phyloP scores from a whole-genome alignment of 2,113 vertebrate genomes.

The Chitala chitala region DNA sequence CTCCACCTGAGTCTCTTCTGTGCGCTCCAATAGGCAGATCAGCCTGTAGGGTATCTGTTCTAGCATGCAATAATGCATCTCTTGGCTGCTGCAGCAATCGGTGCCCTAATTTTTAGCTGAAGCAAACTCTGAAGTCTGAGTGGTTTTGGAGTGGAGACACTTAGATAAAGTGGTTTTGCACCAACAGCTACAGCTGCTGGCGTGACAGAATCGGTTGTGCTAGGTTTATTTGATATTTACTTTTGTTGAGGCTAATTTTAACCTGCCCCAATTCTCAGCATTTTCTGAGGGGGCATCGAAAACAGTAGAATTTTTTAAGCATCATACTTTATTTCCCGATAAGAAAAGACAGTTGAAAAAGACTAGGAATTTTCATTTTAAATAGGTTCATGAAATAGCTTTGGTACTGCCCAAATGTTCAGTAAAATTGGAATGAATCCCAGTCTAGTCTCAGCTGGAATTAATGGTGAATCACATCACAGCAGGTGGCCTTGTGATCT shows the following conservation, averaged over 20 bases:
- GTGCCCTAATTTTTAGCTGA: not conserved
- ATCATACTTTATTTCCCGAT: no score
- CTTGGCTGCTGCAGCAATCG: not conserved
- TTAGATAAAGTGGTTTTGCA: not conserved
- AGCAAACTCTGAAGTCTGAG: not conserved
- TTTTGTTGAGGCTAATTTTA: not conserved
- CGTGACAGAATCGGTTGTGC: not conserved
- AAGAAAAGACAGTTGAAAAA: no score
- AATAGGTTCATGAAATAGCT: no score
- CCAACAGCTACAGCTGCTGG: not conserved
- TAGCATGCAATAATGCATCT: not conserved
- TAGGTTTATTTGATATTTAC: not conserved
- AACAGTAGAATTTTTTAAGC: no score
- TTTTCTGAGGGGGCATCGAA: not conserved
- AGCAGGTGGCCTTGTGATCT: no score
- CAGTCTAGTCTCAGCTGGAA: no score
- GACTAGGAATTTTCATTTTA: no score
- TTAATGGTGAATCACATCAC: no score
- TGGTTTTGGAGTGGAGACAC: not conserved
- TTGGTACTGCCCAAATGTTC: no score
- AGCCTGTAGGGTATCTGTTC: constrained; percentile 2
- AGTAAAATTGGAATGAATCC: no score
- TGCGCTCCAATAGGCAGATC: not conserved
- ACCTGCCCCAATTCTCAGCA: not conserved
- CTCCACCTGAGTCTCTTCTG: not conserved